Evolutionary conservation across 2,888 invertebrate genomes (phyloP).

Genomic region (Branchellion lobata): DNA sequence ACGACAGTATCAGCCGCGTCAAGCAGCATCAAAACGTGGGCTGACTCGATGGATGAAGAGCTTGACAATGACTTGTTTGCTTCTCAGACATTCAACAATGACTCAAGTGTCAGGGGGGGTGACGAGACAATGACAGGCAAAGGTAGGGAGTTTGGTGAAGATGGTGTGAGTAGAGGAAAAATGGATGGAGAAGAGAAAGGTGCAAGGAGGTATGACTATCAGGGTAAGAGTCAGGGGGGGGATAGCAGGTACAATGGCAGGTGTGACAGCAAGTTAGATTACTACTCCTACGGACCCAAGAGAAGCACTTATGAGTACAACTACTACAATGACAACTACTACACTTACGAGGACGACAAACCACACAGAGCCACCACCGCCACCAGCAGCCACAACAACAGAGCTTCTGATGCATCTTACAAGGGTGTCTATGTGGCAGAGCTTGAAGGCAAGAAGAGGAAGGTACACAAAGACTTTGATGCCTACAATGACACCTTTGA

Average conservation of each 20-base stretch:
- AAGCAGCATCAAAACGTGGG: not conserved
- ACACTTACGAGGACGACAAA: not conserved
- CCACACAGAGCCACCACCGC: too few relatives aligned
- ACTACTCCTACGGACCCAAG: not conserved
- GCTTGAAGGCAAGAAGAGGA: not conserved
- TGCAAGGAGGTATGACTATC: not conserved
- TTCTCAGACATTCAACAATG: not conserved
- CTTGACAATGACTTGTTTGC: not conserved
- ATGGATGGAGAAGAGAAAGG: not conserved
- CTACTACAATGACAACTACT: constrained; percentile 12
- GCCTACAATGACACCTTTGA: not conserved
- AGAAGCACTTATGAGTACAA: not conserved
- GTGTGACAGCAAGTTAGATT: not conserved
- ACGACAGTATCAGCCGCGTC: not conserved
- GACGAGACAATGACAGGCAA: too few relatives aligned
- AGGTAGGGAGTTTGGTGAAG: not conserved
- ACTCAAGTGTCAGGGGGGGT: too few relatives aligned
- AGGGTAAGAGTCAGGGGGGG: not conserved
- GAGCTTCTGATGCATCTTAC: too few relatives aligned
- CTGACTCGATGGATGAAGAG: not conserved
- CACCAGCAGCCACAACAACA: too few relatives aligned
- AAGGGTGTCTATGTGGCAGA: too few relatives aligned
- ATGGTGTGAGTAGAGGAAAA: not conserved
- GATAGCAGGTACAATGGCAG: not conserved
- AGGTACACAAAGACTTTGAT: not conserved